Percentiles rank a stretch among this genome's conserved stretches.
These are phyloP conservation scores for Epiperipatus broadwayi DNA, from an alignment of 2,888 invertebrate genomes.

Conservation along the genomic window DNA sequence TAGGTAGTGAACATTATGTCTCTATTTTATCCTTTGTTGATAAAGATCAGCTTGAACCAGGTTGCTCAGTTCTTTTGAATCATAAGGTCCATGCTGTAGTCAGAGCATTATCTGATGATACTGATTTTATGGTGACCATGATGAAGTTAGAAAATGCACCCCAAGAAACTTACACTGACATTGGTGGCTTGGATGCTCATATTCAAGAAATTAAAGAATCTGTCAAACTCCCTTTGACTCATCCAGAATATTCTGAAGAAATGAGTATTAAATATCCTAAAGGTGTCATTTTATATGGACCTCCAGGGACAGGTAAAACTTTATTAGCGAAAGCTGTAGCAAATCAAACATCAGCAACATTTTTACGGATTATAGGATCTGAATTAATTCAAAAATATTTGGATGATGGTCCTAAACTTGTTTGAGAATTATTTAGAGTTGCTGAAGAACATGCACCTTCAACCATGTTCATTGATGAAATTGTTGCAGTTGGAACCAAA, in stretches of 20 bases:
- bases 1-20: slow-evolving; percentile 97
- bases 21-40: slow-evolving; percentile 97
- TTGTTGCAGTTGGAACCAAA: slow-evolving; percentile 36
- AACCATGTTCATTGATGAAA: too few relatives aligned
- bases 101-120: slow-evolving; percentile 35
- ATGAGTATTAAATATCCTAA: slow-evolving; percentile 13
- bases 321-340: slow-evolving; percentile 13
- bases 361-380: slow-evolving; percentile 11
- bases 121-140: slow-evolving; percentile 37
- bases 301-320: slow-evolving; percentile 15
- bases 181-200: not conserved
- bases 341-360: slow-evolving; percentile 13
- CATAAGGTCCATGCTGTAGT: slow-evolving; percentile 64
- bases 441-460: slow-evolving; percentile 24
- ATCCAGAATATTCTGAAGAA: slow-evolving; percentile 11
- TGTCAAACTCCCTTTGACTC: slow-evolving; percentile 13
- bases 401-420: slow-evolving; percentile 12
- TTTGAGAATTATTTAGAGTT: slow-evolving; percentile 20
- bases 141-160: slow-evolving; percentile 38
- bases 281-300: slow-evolving; percentile 13
- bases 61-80: slow-evolving; percentile 90
- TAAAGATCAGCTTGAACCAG: slow-evolving; percentile 96
- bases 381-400: slow-evolving; percentile 11
- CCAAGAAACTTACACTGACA: slow-evolving; percentile 16
- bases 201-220: slow-evolving; percentile 10